A percentile compares a stretch with the other conserved stretches of the same genome.
Evolutionary conservation across 2,797 vertebrate genomes (phyloP).

Genomic region (Intellagama lesueurii): DNA sequence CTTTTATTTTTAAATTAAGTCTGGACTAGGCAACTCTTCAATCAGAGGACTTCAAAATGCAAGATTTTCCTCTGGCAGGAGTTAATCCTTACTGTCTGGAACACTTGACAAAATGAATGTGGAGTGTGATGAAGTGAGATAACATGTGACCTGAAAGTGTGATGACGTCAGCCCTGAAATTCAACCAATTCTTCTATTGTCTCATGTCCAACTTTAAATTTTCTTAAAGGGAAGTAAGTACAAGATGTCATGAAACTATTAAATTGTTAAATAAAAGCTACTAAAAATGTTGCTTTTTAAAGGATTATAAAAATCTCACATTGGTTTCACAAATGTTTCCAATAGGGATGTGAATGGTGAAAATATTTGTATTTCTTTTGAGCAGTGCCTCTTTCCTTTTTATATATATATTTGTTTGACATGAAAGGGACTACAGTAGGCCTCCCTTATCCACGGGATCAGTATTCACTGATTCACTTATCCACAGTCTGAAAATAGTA

Average conservation of each 20-base stretch:
- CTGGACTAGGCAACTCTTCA: background rate
- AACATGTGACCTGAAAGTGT: constrained; percentile 28
- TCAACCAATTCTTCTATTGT: constrained; percentile 57
- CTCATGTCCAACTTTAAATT: constrained; percentile 63
- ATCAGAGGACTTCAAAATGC: background rate
- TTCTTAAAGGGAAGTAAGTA: constrained; percentile 49
- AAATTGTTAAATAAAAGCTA: constrained; percentile 5
- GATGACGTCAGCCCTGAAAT: constrained; percentile 30
- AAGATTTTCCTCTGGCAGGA: constrained; percentile 2
- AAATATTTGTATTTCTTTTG: too few species aligned
- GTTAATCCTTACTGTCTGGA: constrained; percentile 63
- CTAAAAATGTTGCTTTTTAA: too few species aligned
- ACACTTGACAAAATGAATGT: constrained; percentile 16
- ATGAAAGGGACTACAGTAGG: too few species aligned
- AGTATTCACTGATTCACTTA: too few species aligned
- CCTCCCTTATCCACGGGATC: too few species aligned
- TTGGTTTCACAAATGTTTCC: too few species aligned
- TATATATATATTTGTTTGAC: too few species aligned
- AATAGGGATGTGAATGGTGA: too few species aligned
- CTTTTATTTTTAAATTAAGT: background rate
- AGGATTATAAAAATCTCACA: too few species aligned
- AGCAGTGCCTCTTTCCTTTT: too few species aligned
- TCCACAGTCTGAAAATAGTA: too few species aligned
- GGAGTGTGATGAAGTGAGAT: too few species aligned
- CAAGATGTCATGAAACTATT: constrained; percentile 19